Evolutionary conservation across 2,797 vertebrate species (phyloP).

Genomic region (Ceryle rudis): DNA sequence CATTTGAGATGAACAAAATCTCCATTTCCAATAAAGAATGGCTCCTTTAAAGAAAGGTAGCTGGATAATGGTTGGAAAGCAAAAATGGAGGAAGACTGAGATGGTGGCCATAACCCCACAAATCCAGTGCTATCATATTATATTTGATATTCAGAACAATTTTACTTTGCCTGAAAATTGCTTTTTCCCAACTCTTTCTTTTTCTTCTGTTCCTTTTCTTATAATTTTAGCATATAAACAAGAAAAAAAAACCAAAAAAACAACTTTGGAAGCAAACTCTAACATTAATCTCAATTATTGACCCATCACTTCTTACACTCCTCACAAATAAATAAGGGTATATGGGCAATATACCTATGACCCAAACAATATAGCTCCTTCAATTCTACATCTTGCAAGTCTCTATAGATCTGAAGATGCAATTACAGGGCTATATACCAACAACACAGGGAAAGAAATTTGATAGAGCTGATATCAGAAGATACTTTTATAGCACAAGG

Average conservation of each 20-base stretch:
- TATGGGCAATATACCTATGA: not conserved
- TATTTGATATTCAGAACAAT: constrained; percentile 37
- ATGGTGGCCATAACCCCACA: not conserved
- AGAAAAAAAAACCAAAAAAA: not conserved
- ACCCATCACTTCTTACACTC: not conserved
- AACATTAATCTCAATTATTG: not conserved
- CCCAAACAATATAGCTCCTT: not conserved
- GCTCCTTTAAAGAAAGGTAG: not conserved
- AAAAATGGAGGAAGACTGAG: constrained; percentile 19
- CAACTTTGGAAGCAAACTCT: no score
- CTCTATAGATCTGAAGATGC: not conserved
- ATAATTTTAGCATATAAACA: constrained; percentile 24
- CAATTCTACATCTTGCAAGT: not conserved
- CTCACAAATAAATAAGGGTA: not conserved
- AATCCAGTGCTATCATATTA: constrained; percentile 36
- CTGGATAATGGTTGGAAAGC: not conserved
- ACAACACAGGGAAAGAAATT: not conserved
- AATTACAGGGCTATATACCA: not conserved
- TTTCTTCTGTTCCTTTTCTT: constrained; percentile 14
- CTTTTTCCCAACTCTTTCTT: not conserved
- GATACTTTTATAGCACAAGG: not conserved
- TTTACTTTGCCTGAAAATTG: constrained; percentile 41
- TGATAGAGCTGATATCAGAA: not conserved
- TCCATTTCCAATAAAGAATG: not conserved
- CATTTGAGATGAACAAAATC: not conserved